A percentile compares a stretch with the other conserved stretches of the same genome.
These are phyloP conservation scores for Lonchura striata DNA, from an alignment of 2,113 vertebrate species.

Conservation along the genomic window DNA sequence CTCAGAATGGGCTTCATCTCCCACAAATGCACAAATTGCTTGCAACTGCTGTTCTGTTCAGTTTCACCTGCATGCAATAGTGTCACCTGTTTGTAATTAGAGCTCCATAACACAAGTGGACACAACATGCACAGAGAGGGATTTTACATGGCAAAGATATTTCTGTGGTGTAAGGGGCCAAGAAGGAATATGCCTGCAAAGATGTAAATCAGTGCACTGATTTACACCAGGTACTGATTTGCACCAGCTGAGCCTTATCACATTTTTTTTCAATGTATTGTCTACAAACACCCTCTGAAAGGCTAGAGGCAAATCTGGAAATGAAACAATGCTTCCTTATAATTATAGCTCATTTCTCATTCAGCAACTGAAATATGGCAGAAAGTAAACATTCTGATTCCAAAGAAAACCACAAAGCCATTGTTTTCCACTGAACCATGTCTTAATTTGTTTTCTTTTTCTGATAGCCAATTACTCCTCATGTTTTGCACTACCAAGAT, in stretches of 20 bases:
- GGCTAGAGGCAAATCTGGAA: background rate
- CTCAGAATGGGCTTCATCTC: background rate
- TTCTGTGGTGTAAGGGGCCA: background rate
- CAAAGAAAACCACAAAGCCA: conserved; percentile 14
- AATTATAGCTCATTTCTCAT: conserved; percentile 16
- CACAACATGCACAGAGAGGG: background rate
- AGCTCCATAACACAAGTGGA: background rate
- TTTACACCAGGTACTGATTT: background rate
- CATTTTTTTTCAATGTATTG: background rate
- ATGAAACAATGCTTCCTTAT: background rate
- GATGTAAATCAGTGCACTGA: background rate
- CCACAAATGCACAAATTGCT: background rate
- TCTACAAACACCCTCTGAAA: background rate
- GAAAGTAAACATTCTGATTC: background rate
- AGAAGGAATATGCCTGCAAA: background rate
- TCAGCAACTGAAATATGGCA: conserved; percentile 1
- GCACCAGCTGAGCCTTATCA: background rate
- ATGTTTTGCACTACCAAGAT: background rate
- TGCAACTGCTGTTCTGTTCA: background rate
- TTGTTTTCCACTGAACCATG: conserved; percentile 18
- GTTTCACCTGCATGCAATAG: background rate
- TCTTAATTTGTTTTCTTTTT: conserved; percentile 41
- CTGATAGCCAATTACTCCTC: background rate
- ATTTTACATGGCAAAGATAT: background rate
- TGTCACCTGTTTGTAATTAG: background rate